Conservation (phyloP, 2,113 vertebrate species). For the Sander lucioperca region DNA sequence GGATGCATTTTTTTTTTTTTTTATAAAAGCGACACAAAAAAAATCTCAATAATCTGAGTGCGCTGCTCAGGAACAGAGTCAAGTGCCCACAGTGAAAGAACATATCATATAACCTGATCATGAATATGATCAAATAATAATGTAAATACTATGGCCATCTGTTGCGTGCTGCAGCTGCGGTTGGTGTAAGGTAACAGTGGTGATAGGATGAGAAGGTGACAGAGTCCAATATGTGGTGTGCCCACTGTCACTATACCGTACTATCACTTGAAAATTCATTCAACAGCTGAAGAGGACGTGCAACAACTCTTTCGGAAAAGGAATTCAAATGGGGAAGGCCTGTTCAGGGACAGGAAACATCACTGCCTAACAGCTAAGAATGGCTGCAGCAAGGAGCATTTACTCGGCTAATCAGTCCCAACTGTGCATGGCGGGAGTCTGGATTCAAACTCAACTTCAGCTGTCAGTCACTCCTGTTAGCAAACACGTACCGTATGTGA, state of each 20-base stretch:
- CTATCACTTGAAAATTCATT: background rate
- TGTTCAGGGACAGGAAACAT: background rate
- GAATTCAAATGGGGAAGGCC: background rate
- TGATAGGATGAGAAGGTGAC: background rate
- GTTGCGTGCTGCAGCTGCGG: background rate
- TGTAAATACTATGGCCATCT: background rate
- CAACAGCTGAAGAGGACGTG: background rate
- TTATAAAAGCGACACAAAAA: background rate
- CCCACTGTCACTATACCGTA: background rate
- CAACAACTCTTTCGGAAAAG: background rate
- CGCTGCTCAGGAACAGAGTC: background rate
- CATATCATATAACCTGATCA: background rate
- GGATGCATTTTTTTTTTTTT: background rate
- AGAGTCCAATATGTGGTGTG: background rate
- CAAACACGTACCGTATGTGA: conserved; percentile 89
- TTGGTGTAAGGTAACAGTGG: background rate
- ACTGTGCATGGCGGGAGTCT: background rate
- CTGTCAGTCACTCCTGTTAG: background rate
- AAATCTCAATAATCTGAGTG: background rate
- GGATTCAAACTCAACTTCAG: background rate
- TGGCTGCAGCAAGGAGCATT: background rate
- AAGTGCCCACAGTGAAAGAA: background rate
- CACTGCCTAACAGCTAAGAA: background rate
- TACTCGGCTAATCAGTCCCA: background rate
- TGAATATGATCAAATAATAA: background rate